phyloP scores from a whole-genome alignment of 2,888 invertebrate species.

The Sphinx pinastri region DNA sequence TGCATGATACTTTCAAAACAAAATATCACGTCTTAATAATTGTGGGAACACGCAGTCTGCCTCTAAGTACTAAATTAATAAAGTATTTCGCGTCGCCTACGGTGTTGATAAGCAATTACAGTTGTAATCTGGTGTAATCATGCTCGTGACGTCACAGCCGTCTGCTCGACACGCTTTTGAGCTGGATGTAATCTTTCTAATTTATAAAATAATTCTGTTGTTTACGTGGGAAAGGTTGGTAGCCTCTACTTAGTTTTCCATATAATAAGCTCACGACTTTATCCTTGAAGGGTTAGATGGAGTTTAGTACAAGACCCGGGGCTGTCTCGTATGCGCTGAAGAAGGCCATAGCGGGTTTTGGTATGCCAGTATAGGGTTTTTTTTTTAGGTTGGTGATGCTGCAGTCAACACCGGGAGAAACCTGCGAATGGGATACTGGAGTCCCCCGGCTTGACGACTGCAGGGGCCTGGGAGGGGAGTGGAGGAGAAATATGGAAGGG shows the following conservation, averaged over 20 bases:
- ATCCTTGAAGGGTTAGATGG: too few species aligned
- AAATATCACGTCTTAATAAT: not conserved
- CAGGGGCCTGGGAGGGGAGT: too few species aligned
- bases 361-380: too few species aligned
- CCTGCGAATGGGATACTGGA: too few species aligned
- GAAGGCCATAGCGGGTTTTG: too few species aligned
- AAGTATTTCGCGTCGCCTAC: conserved; percentile 8
- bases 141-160: not conserved
- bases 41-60: not conserved
- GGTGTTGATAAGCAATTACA: conserved; percentile 42
- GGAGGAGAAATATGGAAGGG: too few species aligned
- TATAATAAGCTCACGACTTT: not conserved
- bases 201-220: not conserved
- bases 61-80: conserved; percentile 17
- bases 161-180: not conserved
- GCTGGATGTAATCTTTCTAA: not conserved
- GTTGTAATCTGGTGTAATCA: conserved; percentile 44
- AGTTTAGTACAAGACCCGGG: too few species aligned
- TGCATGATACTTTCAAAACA: not conserved
- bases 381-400: too few species aligned
- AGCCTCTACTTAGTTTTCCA: not conserved
- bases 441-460: too few species aligned
- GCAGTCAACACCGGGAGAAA: too few species aligned
- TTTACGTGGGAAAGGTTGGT: not conserved
- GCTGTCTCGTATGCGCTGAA: too few species aligned